Evolutionary conservation across 2,113 vertebrate species (phyloP), one percentile per base, ranked within the genome.

Genomic region (Chamaea fasciata): DNA sequence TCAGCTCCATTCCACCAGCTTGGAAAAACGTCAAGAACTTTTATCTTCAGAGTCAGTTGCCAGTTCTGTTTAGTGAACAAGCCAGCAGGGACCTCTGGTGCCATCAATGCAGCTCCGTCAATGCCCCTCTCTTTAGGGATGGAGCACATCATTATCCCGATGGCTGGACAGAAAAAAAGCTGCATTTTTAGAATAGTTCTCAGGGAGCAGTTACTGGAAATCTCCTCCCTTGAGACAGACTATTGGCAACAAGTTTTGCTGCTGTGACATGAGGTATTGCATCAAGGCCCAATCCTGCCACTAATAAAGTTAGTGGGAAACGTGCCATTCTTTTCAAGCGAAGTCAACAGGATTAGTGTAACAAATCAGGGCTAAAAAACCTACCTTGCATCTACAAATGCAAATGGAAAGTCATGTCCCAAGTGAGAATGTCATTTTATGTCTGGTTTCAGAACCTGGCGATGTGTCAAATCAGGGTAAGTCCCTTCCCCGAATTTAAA

Each of bases 1-100:
- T 97, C 94, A 97, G 92, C 67, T 77, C 88, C 89, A 92, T 96
- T 97, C 95, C 87, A 95, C 92, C 79, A 95, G 92, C 95, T 94
- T 98, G 96, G 97, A 97, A 97, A 97, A 90, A 89, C 57, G 82
- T 96, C 96, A 96, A 95, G 96, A 97, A 94, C 90, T 96, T 97
- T 96, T 94, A 94, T 97, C 96, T 97, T 92, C 87, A 83, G 95
- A 96, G 89, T 95, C 96, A 91, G 94, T 97, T 97, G 94, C 96
- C 96, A 97, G 76, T 95, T 98, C 94, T 96, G 92, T 94, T 94
- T 96, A 97, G 95, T 53, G 95, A 97, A 94, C 91, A 93, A 97
- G 96, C 95, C 97, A 97, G 92, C 96, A 97, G 93, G 92, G 92
- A 95, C 97, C 95, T 96, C 50, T 47, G 95, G 89, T 96, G 91